These are phyloP conservation scores for Pyrgilauda ruficollis DNA, from an alignment of 2,113 vertebrate species.

Conservation along the genomic window DNA sequence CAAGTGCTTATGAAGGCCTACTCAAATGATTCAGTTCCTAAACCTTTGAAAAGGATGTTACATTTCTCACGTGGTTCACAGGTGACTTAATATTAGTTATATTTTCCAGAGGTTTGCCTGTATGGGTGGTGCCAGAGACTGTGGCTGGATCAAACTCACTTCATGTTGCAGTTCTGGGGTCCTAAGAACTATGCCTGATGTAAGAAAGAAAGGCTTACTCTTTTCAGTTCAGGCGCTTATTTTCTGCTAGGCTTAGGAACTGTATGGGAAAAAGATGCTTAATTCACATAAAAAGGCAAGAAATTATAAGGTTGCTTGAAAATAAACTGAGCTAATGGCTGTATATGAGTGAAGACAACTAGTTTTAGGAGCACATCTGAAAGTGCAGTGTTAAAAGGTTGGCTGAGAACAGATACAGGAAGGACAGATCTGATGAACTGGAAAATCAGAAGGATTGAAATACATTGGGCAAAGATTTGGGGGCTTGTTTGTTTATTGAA, in stretches of 20 bases:
- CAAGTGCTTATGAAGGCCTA: background rate
- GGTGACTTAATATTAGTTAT: background rate
- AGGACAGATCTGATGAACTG: background rate
- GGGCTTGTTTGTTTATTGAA: background rate
- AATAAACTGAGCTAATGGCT: background rate
- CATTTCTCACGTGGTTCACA: background rate
- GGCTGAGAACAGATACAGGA: background rate
- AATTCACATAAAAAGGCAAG: background rate
- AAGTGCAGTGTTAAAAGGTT: background rate
- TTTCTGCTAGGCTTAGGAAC: background rate
- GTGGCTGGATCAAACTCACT: background rate
- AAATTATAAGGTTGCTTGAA: background rate
- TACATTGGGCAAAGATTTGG: background rate
- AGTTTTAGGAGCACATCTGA: background rate
- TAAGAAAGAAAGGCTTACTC: background rate
- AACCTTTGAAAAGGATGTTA: background rate
- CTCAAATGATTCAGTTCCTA: background rate
- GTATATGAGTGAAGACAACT: background rate
- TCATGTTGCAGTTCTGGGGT: background rate
- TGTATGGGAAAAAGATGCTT: background rate
- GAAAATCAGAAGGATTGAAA: background rate
- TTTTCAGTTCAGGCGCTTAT: background rate
- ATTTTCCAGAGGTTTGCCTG: background rate
- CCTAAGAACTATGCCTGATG: background rate
- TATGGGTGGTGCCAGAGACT: background rate